Evolutionary conservation across 1,140 invertebrate genomes (phyloP), one percentile per base, ranked within the genome.

Genomic region (Aphidius gifuensis): DNA sequence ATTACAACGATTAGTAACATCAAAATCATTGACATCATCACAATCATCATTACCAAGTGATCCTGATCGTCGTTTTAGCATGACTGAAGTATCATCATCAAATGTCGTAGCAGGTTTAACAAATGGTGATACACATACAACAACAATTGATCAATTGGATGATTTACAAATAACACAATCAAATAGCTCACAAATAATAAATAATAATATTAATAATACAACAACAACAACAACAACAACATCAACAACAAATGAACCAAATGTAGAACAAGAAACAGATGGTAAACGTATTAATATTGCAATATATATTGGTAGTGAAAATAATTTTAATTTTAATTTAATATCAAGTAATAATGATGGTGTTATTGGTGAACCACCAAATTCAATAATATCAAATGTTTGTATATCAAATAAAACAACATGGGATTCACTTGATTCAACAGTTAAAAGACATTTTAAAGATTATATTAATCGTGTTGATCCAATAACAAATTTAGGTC

Each of bases 381-480:
- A 85, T 67, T 85, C 83, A 60, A 82, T 91, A 5, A 94, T 99
- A 73, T 95, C 95, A 5, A 91, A 86, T 66, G 88, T 96, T 5
- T 91, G 89, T 70, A 92, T 98, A 51, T 93, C 92, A 68, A 90
- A 92, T 43, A 96, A 96, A 78, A 96, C 93, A 0, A 94, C 91
- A 43, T 99, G 97, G 97, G 92, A 94, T 73, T 90, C 93, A 68
- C 82, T 99, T 64, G 96, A 99, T 76, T 91, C 91, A 67, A 89
- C 92, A 62, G 90, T 98, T 53, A 85, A 92, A 71, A 88, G 93
- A 75, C 89, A 92, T 62, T 97, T 99, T 73, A 97, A 97, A 80
- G 94, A 98, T 71, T 98, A 98, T 77, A 85, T 98, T 39, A 87
- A 92, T 6, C 87, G 93, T 69, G 89, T 99, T 64, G 97, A 99